Evolutionary conservation across 30 jellyfish, hydroid and myxozoan species (phyloP).

Genomic region (Chironex yamaguchii): DNA sequence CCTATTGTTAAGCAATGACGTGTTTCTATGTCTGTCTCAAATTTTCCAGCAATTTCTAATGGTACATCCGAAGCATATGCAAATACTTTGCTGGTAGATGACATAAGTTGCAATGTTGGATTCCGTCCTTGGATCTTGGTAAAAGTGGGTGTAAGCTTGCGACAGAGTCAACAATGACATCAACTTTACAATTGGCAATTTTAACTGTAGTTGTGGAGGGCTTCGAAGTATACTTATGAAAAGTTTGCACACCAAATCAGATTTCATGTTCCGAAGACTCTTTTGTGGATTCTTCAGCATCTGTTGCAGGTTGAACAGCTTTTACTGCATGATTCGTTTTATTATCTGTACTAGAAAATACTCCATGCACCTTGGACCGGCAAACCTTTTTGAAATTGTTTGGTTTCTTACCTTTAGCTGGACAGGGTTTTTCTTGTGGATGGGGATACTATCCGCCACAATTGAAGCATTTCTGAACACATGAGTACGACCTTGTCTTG

Average conservation of each 20-base stretch:
- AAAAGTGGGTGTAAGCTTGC: conserved; percentile 21
- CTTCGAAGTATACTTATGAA: background rate
- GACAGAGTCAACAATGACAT: conserved; percentile 11
- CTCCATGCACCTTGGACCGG: background rate
- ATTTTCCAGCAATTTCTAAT: no score
- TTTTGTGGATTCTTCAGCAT: background rate
- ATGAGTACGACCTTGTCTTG: no score
- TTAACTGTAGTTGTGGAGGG: conserved; percentile 1
- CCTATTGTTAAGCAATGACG: background rate
- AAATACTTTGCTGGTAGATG: background rate
- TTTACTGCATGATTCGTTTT: background rate
- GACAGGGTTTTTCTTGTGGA: background rate
- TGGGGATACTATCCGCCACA: background rate
- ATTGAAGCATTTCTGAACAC: no score
- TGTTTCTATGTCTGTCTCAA: no score
- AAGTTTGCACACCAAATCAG: background rate
- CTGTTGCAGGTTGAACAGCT: background rate
- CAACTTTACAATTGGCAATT: background rate
- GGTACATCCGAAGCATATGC: conserved; percentile 8
- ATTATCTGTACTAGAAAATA: background rate
- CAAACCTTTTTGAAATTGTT: background rate
- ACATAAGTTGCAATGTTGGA: background rate
- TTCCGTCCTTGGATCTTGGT: background rate
- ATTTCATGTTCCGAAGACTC: background rate
- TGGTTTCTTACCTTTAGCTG: background rate